phyloP scores from a whole-genome alignment of 2,797 vertebrate genomes.

The Graptemys geographica region DNA sequence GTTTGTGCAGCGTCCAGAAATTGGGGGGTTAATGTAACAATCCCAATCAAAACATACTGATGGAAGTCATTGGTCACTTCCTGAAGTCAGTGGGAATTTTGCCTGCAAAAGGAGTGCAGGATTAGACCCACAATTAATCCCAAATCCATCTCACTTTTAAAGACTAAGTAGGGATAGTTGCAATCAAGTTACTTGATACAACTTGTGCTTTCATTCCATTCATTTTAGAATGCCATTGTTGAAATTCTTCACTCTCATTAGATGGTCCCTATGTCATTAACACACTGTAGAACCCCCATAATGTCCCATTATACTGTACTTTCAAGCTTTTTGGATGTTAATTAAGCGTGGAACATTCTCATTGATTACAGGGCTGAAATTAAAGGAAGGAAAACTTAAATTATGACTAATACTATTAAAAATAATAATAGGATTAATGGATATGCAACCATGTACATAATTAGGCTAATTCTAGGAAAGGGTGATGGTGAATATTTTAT shows the following conservation, averaged over 20 bases:
- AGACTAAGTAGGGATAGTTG: background rate
- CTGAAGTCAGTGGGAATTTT: background rate
- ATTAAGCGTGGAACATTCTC: conserved; percentile 70
- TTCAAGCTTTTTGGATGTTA: conserved; percentile 67
- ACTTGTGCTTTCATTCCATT: conserved; percentile 27
- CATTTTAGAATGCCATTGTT: conserved; percentile 47
- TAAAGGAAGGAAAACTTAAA: conserved; percentile 74
- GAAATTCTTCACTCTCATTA: conserved; percentile 58
- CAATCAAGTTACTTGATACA: background rate
- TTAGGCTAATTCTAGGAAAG: conserved; percentile 64
- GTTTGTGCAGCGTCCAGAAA: background rate
- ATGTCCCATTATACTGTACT: conserved; percentile 63
- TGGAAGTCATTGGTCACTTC: background rate
- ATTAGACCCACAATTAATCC: background rate
- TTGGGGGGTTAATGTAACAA: background rate
- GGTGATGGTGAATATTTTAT: conserved; percentile 68
- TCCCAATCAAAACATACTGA: background rate
- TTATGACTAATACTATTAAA: conserved; percentile 69
- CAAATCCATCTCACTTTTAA: background rate
- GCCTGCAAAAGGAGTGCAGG: background rate
- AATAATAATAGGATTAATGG: conserved; percentile 74
- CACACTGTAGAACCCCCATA: conserved; percentile 48
- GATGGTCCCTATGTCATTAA: conserved; percentile 64
- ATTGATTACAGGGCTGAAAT: conserved; percentile 66
- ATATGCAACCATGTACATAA: conserved; percentile 70